phyloP scores from a whole-genome alignment of 2,797 vertebrate genomes.

The Microctenopoma steveboyesi region DNA sequence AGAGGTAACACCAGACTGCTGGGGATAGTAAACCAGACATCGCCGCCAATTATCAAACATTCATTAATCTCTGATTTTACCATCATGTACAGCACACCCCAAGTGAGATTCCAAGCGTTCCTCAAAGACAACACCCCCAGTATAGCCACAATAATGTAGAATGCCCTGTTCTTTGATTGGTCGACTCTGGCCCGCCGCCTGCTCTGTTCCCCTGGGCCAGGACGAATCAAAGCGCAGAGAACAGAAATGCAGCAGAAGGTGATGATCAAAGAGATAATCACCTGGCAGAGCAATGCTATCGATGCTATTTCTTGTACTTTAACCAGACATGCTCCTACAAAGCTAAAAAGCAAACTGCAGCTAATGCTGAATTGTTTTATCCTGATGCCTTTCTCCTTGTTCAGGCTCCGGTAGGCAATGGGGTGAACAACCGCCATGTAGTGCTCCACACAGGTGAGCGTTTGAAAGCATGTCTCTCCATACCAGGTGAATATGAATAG shows the following conservation, averaged over 20 bases:
- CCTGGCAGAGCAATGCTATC: accelerated
- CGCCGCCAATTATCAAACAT: accelerated
- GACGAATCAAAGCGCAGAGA: slow-evolving; percentile 35
- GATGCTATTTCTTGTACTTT: too few relatives aligned
- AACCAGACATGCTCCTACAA: too few relatives aligned
- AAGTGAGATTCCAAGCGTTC: accelerated
- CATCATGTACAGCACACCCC: accelerated
- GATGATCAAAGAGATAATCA: accelerated
- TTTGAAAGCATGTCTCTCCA: slow-evolving; percentile 9
- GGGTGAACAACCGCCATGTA: slow-evolving; percentile 38
- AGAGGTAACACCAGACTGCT: slow-evolving; percentile 41
- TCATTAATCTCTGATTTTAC: accelerated
- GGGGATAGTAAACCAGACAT: background rate
- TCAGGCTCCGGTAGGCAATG: slow-evolving; percentile 13
- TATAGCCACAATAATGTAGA: slow-evolving; percentile 25
- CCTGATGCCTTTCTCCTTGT: background rate
- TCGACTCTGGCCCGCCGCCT: background rate
- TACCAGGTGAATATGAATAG: background rate
- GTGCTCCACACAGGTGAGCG: slow-evolving; percentile 19
- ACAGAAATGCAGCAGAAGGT: slow-evolving; percentile 43
- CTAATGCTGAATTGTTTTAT: background rate
- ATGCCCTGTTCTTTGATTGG: slow-evolving; percentile 30
- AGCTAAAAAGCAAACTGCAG: background rate
- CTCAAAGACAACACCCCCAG: slow-evolving; percentile 2
- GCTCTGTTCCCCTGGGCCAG: slow-evolving; percentile 24